Evolutionary conservation across 2,113 vertebrate species (phyloP), one percentile per base, ranked within the genome.

Genomic region (Austrofundulus limnaeus): DNA sequence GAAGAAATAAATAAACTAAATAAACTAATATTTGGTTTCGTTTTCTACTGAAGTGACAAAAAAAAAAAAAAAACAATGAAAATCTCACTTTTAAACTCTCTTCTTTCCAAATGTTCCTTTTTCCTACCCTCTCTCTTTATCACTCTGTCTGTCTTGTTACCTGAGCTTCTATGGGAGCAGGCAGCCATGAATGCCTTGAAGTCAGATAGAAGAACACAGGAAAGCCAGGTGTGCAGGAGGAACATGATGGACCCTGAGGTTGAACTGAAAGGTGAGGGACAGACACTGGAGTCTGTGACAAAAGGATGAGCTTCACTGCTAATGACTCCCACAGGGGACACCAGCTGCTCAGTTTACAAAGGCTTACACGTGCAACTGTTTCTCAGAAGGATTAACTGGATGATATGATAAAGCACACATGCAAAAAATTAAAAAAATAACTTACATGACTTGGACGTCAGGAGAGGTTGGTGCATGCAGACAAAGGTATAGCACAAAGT

Each of bases 271-370:
- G 87, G 81, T 84, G 77, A 72, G 81, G 80, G 82, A 87, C 85
- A 86, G 69, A 82, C 74, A 77, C 67, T 77, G 61, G 59, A 73
- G 87, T 85, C 77, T 90, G 78, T 80, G 82, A 90, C 87, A 87
- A 91, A 91, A 85, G 78, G 85, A 89, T 88, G 85, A 89, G 85
- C 83, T 87, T 89, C 76, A 83, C 66, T 73, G 82, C 83, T 87
- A 91, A 90, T 88, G 88, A 87, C 83, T 88, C 88, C 88, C 86
- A 81, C 79, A 83, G 85, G 88, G 89, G 63, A 66, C 67, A 80
- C 77, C 85, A 88, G 84, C 81, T 90, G 88, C 75, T 88, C 72
- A 24, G 59, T 66, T 78, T 67, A 66, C 57, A 43, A 48, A 52
- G 62, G 60, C 68, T 80, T 68, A 48, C 37, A 49, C 78, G 63